These are phyloP conservation scores for Sphaerophoria taeniata DNA, from an alignment of 2,888 invertebrate genomes.

Conservation along the genomic window DNA sequence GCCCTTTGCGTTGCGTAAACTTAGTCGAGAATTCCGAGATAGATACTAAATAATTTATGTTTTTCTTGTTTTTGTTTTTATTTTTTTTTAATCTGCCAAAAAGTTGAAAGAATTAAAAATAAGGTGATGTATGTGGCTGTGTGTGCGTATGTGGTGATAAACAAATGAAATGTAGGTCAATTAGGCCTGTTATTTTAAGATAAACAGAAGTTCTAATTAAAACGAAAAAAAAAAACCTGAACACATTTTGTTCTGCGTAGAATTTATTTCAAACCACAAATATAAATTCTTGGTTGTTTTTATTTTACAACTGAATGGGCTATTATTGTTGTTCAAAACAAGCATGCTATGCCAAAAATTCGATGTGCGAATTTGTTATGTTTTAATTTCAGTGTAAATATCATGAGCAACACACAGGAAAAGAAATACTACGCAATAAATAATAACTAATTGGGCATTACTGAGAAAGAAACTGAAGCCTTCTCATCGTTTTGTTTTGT, in stretches of 20 bases:
- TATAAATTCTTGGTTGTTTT: too few species aligned
- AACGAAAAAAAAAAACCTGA: slow-evolving; percentile 5
- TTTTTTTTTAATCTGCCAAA: slow-evolving; percentile 22
- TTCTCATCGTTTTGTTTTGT: too few species aligned
- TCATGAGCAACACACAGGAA: too few species aligned
- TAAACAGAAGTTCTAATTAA: slow-evolving; percentile 17
- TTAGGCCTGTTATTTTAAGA: slow-evolving; percentile 54
- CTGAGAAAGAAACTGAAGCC: too few species aligned
- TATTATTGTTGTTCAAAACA: too few species aligned
- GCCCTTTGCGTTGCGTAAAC: not conserved
- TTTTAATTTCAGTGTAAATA: too few species aligned
- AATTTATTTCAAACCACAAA: not conserved
- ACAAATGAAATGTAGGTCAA: slow-evolving; percentile 60
- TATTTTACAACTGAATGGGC: too few species aligned
- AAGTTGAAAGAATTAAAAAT: slow-evolving; percentile 12
- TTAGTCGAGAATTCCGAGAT: not conserved
- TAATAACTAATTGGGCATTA: too few species aligned
- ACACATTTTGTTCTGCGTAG: slow-evolving; percentile 11
- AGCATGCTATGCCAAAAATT: too few species aligned
- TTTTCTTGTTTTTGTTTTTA: slow-evolving; percentile 1
- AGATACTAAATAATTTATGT: too few species aligned
- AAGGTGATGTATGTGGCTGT: not conserved
- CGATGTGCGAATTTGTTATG: too few species aligned
- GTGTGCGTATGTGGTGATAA: slow-evolving; percentile 34
- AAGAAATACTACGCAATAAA: too few species aligned